Conservation (phyloP, 1,140 invertebrate genomes). For the Drosophila serrata region DNA sequence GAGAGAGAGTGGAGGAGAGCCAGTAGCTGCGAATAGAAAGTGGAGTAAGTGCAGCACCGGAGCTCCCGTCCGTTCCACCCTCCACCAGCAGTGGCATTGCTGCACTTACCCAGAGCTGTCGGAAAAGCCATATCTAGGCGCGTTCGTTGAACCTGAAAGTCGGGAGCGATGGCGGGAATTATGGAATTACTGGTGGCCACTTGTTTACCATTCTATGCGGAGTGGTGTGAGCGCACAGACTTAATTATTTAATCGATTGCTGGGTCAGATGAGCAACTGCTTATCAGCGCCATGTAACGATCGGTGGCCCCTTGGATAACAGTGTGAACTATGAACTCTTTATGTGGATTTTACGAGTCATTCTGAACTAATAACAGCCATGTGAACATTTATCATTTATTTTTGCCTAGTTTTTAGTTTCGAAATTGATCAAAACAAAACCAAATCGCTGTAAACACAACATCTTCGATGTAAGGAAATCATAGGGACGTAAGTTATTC, state of each 20-base stretch:
- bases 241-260: constrained; percentile 35
- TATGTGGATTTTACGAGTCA: not conserved
- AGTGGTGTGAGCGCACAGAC: not conserved
- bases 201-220: constrained; percentile 12
- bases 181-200: constrained; percentile 7
- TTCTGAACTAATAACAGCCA: not conserved
- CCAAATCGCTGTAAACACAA: constrained; percentile 33
- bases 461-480: constrained; percentile 37
- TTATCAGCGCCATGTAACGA: constrained; percentile 12
- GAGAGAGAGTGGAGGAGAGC: constrained; percentile 30
- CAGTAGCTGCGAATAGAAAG: constrained; percentile 58
- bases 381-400: constrained; percentile 26
- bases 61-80: constrained; percentile 9
- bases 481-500: constrained; percentile 37
- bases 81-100: constrained; percentile 4
- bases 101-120: constrained; percentile 21
- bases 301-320: not conserved
- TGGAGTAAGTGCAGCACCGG: constrained; percentile 60
- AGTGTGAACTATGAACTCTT: constrained; percentile 1
- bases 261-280: constrained; percentile 11
- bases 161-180: constrained; percentile 1
- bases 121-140: constrained; percentile 19
- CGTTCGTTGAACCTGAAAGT: constrained; percentile 50
- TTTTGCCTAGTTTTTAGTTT: constrained; percentile 47
- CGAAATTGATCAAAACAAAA: constrained; percentile 43